These are phyloP conservation scores for Loripinus fragilis DNA, from an alignment of 2,888 invertebrate genomes.

Conservation along the genomic window DNA sequence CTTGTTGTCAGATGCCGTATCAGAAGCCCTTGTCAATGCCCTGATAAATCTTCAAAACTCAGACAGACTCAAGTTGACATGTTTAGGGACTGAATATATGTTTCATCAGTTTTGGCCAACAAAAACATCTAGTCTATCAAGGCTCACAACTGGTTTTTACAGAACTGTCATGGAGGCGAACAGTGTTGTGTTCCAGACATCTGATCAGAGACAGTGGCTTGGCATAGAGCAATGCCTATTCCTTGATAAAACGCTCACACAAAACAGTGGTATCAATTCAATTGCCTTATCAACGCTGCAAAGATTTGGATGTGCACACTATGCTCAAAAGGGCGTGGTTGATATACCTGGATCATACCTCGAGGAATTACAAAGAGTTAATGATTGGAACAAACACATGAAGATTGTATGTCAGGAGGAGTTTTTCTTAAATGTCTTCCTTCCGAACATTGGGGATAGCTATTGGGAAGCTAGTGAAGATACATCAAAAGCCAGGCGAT, in stretches of 20 bases:
- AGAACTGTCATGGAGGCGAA: conserved; percentile 17
- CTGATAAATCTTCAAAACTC: conserved; percentile 30
- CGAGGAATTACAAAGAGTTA: conserved; percentile 7
- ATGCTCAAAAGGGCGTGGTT: conserved; percentile 19
- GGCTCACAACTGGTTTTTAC: conserved; percentile 35
- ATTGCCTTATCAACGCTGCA: conserved; percentile 24
- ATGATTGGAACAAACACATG: background rate
- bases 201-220: conserved; percentile 21
- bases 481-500: background rate
- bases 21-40: conserved; percentile 46
- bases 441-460: conserved; percentile 42
- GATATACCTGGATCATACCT: conserved; percentile 35
- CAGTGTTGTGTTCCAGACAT: conserved; percentile 39
- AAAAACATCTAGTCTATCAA: background rate
- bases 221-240: conserved; percentile 41
- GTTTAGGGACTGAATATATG: conserved; percentile 12
- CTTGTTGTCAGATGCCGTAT: conserved; percentile 52
- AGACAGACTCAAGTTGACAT: background rate
- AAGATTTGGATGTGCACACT: conserved; percentile 18
- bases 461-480: conserved; percentile 6
- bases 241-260: conserved; percentile 33
- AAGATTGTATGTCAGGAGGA: conserved; percentile 36
- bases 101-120: conserved; percentile 53
- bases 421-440: conserved; percentile 48
- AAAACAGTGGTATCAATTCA: conserved; percentile 26